A percentile compares a stretch with the other conserved stretches of the same genome.
phyloP scores from a whole-genome alignment of 2,113 vertebrate genomes.

The Hiodon tergisus region DNA sequence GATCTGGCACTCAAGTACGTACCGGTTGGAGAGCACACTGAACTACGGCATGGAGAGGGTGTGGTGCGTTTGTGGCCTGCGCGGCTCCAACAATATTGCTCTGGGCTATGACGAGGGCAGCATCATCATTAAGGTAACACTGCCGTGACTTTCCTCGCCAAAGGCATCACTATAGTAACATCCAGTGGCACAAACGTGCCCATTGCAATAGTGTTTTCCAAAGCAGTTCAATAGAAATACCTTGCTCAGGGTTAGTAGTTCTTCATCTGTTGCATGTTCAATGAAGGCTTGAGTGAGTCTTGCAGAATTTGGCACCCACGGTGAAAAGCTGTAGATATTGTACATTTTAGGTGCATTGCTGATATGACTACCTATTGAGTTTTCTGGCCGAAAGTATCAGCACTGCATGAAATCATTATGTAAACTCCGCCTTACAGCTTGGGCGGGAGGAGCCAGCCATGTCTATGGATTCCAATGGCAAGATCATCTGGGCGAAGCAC shows the following conservation, averaged over 20 bases:
- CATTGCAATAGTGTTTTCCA: neutral
- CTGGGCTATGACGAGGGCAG: constrained; percentile 96
- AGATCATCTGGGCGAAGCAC: constrained; percentile 98
- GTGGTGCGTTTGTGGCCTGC: constrained; percentile 91
- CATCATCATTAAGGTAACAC: constrained; percentile 94
- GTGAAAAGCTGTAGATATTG: too few species aligned
- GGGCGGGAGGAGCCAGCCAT: constrained; percentile 97
- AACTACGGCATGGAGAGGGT: constrained; percentile 98
- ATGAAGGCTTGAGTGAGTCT: neutral
- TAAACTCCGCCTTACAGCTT: constrained; percentile 61
- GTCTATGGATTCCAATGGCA: constrained; percentile 98
- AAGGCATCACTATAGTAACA: neutral
- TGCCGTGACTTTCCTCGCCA: neutral
- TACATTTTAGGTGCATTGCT: too few species aligned
- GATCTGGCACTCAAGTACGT: constrained; percentile 97
- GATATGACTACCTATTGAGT: too few species aligned
- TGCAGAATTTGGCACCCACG: too few species aligned
- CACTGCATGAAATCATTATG: too few species aligned
- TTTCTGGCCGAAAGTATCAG: too few species aligned
- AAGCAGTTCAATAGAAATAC: neutral
- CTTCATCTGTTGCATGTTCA: neutral
- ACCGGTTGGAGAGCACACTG: constrained; percentile 90
- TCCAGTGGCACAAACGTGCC: neutral
- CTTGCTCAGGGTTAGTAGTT: neutral
- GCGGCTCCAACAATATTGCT: constrained; percentile 94